These are phyloP conservation scores for Bucco capensis DNA, from an alignment of 2,113 vertebrate species.

Conservation along the genomic window DNA sequence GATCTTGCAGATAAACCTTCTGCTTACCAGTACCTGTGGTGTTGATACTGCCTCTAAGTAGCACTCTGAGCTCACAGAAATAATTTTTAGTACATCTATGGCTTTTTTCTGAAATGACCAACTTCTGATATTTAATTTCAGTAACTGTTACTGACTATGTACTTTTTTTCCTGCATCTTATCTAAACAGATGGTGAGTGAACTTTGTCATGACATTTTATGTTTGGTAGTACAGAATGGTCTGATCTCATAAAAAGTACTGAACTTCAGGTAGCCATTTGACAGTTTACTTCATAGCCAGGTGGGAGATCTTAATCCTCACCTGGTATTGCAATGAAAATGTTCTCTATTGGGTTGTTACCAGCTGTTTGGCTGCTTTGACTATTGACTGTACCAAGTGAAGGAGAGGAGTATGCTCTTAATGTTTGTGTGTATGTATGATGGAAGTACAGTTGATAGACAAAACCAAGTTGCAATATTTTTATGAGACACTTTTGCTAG, in stretches of 20 bases:
- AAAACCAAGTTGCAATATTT: slow-evolving; percentile 53
- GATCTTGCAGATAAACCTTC: neutral
- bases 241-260: slow-evolving; percentile 78
- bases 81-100: neutral
- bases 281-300: slow-evolving; percentile 3
- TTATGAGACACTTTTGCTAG: slow-evolving; percentile 77
- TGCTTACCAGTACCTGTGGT: neutral
- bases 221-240: slow-evolving; percentile 61
- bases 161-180: slow-evolving; percentile 76
- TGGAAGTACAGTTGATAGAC: slow-evolving; percentile 56
- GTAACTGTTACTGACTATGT: slow-evolving; percentile 64
- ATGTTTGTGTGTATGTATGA: neutral
- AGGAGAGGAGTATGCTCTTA: neutral
- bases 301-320: slow-evolving; percentile 9
- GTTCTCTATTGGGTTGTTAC: neutral
- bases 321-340: neutral
- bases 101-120: neutral
- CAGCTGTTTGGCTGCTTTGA: slow-evolving; percentile 40
- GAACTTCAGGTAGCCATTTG: slow-evolving; percentile 39
- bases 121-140: slow-evolving; percentile 7
- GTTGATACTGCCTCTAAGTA: neutral
- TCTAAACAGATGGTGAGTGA: slow-evolving; percentile 85
- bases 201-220: slow-evolving; percentile 63
- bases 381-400: slow-evolving; percentile 62
- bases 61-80: neutral